Base-by-base conservation (phyloP, 1,140 invertebrate species). In the Microplitis mediator region DNA sequence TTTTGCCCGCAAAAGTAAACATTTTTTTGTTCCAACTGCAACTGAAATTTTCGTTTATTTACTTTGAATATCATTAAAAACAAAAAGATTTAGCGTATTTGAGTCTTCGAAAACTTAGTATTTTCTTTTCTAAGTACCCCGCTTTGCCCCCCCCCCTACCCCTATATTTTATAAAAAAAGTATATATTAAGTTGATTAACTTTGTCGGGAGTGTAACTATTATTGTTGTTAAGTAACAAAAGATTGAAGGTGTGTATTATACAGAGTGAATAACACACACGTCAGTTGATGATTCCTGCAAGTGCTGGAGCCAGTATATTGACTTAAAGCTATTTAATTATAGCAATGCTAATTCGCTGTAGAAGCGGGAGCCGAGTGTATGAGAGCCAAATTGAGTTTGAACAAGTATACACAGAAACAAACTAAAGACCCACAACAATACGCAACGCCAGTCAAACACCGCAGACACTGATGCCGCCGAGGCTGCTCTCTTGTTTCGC, bases 361-460 rank as follows among this genome's bases (percentile, higher is more conserved):
- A 64, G 16, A 58, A 23, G 23, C 39, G 51, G 14, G 45, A 34
- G n/a, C 14, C 63, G 51, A 62, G 51, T 52, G 60, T 52, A 50
- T 69, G 56, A 67, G 6, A 45, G 51, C 67, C 71, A 68, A 75
- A 75, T 75, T 71, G 71, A 73, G 71, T 73, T 75, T 75, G 45
- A 73, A 65, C 71, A 58, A 54, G 62, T 63, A 73, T 58, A 71
- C 62, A 74, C 39, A 45, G 39, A 8, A 64, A 52, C 56, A 54
- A 65, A 62, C 69, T 50, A 54, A 71, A 68, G 69, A 23, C 65
- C 31, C 14, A n/a, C 32, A 69, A 74, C 69, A 74, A 74, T 74
- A 60, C 64, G 34, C 45, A 64, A 63, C 65, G 72, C 52, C 61
- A 68, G 58, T 62, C 67, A 69, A 67, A 69, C 61, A 63, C 35